Percentiles rank a stretch among this genome's conserved stretches.
Evolutionary conservation across 2,888 invertebrate species (phyloP).

Genomic region (Polietes domitor): DNA sequence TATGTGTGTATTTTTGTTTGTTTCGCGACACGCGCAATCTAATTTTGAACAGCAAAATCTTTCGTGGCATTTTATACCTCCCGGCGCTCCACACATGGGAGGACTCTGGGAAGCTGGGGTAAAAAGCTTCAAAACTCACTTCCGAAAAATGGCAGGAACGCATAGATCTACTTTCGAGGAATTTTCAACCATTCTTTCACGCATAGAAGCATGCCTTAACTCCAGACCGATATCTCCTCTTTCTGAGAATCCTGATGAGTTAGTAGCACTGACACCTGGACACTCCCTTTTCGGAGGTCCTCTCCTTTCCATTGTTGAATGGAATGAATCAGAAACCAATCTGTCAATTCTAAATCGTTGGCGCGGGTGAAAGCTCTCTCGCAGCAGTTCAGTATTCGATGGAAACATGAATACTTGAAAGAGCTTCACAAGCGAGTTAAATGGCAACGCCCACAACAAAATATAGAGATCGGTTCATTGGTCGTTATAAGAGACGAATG

Average conservation of each 20-base stretch:
- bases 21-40: background rate
- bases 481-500: constrained; percentile 29
- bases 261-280: background rate
- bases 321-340: background rate
- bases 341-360: background rate
- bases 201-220: background rate
- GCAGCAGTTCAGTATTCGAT: constrained; percentile 14
- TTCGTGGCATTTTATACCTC: background rate
- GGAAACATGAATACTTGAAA: constrained; percentile 35
- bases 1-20: background rate
- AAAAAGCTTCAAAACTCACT: background rate
- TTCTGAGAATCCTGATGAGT: background rate
- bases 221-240: no score
- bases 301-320: constrained; percentile 11
- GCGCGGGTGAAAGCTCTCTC: constrained; percentile 26
- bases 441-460: background rate
- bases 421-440: constrained; percentile 27
- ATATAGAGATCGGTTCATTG: background rate
- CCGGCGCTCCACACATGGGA: background rate
- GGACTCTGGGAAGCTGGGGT: background rate
- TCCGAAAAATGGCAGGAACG: background rate
- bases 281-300: constrained; percentile 34
- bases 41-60: background rate
- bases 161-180: background rate
- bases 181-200: background rate